Conservation (phyloP, 2,113 vertebrate genomes). For the Scalopus aquaticus region DNA sequence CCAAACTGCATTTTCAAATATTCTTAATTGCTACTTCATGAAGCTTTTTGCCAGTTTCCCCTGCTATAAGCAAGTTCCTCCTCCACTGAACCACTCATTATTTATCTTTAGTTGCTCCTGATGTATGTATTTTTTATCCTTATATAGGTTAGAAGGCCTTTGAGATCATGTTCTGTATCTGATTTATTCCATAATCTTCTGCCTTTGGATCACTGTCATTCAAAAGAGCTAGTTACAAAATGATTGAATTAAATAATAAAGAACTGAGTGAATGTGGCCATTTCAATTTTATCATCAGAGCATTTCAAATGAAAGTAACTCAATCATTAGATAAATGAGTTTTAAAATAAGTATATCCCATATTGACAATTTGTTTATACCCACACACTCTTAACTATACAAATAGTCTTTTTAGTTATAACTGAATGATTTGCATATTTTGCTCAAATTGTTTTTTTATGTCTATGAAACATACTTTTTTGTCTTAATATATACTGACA, state of each 20-base stretch:
- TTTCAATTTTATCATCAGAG: slow-evolving; percentile 21
- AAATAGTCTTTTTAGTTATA: background rate
- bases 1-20: background rate
- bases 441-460: background rate
- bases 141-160: background rate
- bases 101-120: slow-evolving; percentile 7
- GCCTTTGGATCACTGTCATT: background rate
- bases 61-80: background rate
- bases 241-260: slow-evolving; percentile 18
- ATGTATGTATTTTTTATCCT: background rate
- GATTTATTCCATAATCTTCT: slow-evolving; percentile 17
- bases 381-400: background rate
- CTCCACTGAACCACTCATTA: background rate
- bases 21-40: background rate
- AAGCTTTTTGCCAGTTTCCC: background rate
- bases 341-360: background rate
- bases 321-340: slow-evolving; percentile 4
- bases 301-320: slow-evolving; percentile 34
- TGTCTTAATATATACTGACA: background rate
- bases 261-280: background rate
- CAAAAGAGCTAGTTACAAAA: background rate
- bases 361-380: background rate
- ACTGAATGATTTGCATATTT: slow-evolving; percentile 17
- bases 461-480: background rate
- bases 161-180: background rate